Evolutionary conservation across 2,888 invertebrate genomes (phyloP).

Genomic region (Dicycla oo): DNA sequence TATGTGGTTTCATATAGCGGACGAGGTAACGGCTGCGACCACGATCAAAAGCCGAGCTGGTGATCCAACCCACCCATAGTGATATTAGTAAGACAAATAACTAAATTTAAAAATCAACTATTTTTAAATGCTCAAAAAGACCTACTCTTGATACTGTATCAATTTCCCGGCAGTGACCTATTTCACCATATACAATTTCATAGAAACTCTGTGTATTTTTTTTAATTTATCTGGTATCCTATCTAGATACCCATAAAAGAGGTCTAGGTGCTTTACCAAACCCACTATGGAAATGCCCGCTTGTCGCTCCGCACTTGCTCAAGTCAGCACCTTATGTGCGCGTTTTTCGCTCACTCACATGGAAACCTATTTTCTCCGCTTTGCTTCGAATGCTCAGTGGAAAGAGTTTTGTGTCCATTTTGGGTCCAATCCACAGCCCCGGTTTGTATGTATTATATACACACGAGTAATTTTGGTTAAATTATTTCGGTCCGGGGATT

Average conservation of each 20-base stretch:
- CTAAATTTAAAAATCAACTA: too few species aligned
- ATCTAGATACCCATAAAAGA: too few species aligned
- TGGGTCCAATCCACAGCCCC: background rate
- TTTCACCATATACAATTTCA: too few species aligned
- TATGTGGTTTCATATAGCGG: background rate
- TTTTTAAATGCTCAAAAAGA: too few species aligned
- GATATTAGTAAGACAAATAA: too few species aligned
- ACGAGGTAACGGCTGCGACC: background rate
- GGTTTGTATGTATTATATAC: slow-evolving; percentile 29
- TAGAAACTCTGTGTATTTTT: too few species aligned
- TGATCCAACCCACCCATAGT: too few species aligned
- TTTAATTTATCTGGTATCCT: too few species aligned
- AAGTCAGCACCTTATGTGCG: background rate
- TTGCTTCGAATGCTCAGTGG: slow-evolving; percentile 30
- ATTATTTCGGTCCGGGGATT: slow-evolving; percentile 35
- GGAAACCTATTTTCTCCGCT: slow-evolving; percentile 43
- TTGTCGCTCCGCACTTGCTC: background rate
- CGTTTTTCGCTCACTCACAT: slow-evolving; percentile 40
- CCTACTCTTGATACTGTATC: too few species aligned
- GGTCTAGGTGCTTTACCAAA: background rate
- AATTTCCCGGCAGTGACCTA: too few species aligned
- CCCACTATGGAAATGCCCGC: background rate
- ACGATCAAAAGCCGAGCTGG: too few species aligned
- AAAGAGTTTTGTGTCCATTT: slow-evolving; percentile 41
- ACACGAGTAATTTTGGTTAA: slow-evolving; percentile 39